A percentile compares a stretch with the other conserved stretches of the same genome.
These are phyloP conservation scores for Scaptodrosophila latifasciaeformis DNA, from an alignment of 2,888 invertebrate genomes.

Conservation along the genomic window DNA sequence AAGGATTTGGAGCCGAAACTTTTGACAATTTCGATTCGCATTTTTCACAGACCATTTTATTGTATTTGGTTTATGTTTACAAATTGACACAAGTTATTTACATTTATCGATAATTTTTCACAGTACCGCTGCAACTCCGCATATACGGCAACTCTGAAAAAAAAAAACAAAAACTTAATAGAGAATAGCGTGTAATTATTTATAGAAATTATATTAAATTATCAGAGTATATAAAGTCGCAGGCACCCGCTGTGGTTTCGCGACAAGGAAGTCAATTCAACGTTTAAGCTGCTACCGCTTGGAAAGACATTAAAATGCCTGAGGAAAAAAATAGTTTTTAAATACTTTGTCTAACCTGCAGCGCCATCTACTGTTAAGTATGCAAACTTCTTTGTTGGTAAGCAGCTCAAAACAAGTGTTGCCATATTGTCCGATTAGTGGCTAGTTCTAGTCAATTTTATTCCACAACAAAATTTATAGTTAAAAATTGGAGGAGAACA, in stretches of 20 bases:
- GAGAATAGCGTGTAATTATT: no score
- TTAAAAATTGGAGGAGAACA: neutral
- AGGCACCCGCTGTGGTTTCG: no score
- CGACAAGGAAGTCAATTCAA: no score
- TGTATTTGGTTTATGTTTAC: no score
- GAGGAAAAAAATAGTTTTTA: neutral
- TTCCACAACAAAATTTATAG: neutral
- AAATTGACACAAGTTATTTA: no score
- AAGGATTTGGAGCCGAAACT: constrained; percentile 96
- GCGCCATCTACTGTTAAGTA: neutral
- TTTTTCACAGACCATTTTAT: constrained; percentile 90
- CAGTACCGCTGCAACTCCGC: no score
- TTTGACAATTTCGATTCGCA: constrained; percentile 94
- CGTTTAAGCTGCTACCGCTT: no score
- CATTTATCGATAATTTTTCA: constrained; percentile 17
- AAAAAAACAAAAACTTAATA: no score
- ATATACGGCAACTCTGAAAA: no score
- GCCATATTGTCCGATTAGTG: neutral
- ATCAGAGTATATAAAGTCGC: no score
- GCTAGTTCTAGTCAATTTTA: neutral
- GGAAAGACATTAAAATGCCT: neutral
- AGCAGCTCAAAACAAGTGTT: constrained; percentile 10
- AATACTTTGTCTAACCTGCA: neutral
- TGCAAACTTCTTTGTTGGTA: constrained; percentile 3
- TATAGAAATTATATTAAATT: no score